phyloP scores from a whole-genome alignment of 2,797 vertebrate species.

The Sebastes diploproa region DNA sequence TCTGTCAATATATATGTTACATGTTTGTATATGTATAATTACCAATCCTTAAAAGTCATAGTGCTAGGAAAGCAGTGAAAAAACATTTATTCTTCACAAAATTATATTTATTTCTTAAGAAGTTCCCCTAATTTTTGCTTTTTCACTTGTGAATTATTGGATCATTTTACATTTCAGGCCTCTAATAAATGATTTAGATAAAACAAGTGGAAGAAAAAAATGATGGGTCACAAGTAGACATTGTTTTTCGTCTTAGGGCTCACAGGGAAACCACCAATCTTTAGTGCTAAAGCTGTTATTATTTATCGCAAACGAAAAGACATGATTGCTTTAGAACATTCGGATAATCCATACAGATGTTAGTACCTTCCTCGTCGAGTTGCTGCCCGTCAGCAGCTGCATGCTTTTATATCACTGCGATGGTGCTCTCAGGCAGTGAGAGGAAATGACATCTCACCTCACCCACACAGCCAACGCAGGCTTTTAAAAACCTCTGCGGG shows the following conservation, averaged over 20 bases:
- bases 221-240: not conserved
- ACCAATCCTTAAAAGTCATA: not conserved
- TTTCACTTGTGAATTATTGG: not conserved
- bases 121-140: not conserved
- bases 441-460: slow-evolving; percentile 69
- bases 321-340: not conserved
- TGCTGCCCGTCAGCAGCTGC: slow-evolving; percentile 23
- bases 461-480: slow-evolving; percentile 39
- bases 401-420: slow-evolving; percentile 56
- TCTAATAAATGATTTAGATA: too few species aligned
- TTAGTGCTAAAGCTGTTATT: not conserved
- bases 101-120: not conserved
- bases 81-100: not conserved
- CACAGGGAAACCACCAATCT: not conserved
- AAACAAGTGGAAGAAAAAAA: not conserved
- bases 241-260: not conserved
- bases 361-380: not conserved
- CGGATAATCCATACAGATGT: not conserved
- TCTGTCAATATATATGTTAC: not conserved
- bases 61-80: not conserved
- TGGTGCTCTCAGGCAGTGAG: slow-evolving; percentile 55
- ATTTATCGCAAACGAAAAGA: not conserved
- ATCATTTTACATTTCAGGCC: not conserved
- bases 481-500: slow-evolving; percentile 69
- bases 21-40: not conserved